Base-by-base conservation (phyloP, 2,888 invertebrate genomes). In the Ormyrus thymus region DNA sequence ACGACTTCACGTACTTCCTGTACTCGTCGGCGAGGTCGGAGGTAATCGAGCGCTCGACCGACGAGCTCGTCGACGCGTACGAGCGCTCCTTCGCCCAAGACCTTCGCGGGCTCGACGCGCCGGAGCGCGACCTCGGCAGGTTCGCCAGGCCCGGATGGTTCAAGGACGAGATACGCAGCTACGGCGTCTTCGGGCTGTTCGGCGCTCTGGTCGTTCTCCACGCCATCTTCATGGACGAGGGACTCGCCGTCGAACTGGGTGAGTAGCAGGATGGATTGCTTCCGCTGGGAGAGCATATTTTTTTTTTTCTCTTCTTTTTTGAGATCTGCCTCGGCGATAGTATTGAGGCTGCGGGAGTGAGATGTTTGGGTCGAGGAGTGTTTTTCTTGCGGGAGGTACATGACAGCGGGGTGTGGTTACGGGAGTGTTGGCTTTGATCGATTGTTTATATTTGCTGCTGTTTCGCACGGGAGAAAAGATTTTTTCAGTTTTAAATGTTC, bases 1-100 rank as follows among this genome's bases (percentile, higher is more conserved):
- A 86, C 11, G 88, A 88, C 81, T 83, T 87, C 46, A 84, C 82
- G n/a, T 87, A 87, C 76, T 85, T 88, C 43, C 68, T 87, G 7
- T 87, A 88, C 70, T 81, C 84, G 29, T 88, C 87, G 72, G 84
- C 83, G 0, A 82, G 76, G 13, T 80, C 82, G 1, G 59, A 81
- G 10, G 83, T 86, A 4, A 82, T 87, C 53, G 79, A 84, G 6
- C 48, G 79, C 2, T 65, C 76, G 51, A 85, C 84, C 65, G 83
- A 85, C 1, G 81, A 83, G 29, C 80, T 87, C 6, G 74, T 86
- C 0, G 29, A 71, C 7, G 79, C 71, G 11, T 87, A 87, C 81
- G 83, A 85, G 59, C 50, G 50, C 0, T 55, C 76, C 1, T 79
- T 87, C 8, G 29, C 80, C 10, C 50, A 78, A 4, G 81, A 83